phyloP scores from a whole-genome alignment of 2,888 invertebrate species.

The Cyclophora punctaria region DNA sequence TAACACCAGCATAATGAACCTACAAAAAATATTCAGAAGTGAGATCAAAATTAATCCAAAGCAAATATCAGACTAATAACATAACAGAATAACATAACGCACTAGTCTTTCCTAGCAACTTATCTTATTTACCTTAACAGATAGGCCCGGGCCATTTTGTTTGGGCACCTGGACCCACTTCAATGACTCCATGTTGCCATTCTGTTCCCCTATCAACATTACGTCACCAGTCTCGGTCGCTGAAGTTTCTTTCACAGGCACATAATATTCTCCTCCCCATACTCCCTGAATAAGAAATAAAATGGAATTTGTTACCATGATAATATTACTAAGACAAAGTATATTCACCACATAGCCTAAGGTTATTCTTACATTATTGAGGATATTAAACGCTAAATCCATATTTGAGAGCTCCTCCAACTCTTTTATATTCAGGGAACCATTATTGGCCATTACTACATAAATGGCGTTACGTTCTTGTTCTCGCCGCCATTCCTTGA shows the following conservation, averaged over 20 bases:
- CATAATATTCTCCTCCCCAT: constrained; percentile 26
- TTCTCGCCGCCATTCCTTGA: constrained; percentile 24
- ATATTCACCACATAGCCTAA: neutral
- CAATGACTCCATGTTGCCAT: constrained; percentile 22
- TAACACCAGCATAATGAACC: constrained; percentile 31
- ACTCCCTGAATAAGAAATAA: constrained; percentile 9
- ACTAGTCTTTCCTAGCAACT: too few relatives aligned
- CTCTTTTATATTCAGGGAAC: constrained; percentile 7
- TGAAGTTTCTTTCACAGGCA: constrained; percentile 7
- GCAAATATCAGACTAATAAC: too few relatives aligned
- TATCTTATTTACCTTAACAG: constrained; percentile 11
- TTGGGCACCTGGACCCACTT: constrained; percentile 19
- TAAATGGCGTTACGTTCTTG: constrained; percentile 16
- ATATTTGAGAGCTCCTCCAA: constrained; percentile 11
- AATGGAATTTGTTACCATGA: too few relatives aligned
- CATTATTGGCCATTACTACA: constrained; percentile 17
- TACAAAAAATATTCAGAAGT: constrained; percentile 3
- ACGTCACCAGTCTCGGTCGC: neutral
- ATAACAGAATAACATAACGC: too few relatives aligned
- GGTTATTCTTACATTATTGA: constrained; percentile 19
- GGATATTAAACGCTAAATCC: constrained; percentile 19
- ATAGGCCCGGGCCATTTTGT: constrained; percentile 7
- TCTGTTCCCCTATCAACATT: constrained; percentile 11
- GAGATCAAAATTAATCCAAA: too few relatives aligned
- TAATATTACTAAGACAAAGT: neutral